Percentiles rank a stretch among this genome's conserved stretches.
These are phyloP conservation scores for Hymenopus coronatus DNA, from an alignment of 2,888 invertebrate genomes.

Conservation along the genomic window DNA sequence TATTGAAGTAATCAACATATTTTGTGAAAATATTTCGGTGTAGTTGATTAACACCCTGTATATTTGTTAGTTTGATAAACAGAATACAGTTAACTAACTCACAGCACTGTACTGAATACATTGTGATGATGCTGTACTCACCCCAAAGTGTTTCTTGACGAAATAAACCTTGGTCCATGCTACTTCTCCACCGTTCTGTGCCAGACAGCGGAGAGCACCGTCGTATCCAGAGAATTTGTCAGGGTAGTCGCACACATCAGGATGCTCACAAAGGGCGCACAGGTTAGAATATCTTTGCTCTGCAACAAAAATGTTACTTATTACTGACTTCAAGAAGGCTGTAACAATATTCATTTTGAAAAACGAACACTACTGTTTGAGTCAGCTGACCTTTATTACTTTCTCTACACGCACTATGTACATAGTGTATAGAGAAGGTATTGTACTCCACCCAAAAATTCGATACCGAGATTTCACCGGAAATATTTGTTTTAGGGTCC, in stretches of 20 bases:
- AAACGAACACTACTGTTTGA: neutral
- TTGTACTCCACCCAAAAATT: too few species aligned
- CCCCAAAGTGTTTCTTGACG: conserved; percentile 75
- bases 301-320: neutral
- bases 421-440: too few species aligned
- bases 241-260: conserved; percentile 72
- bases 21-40: too few species aligned
- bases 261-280: conserved; percentile 75
- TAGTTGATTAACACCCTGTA: too few species aligned
- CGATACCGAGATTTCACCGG: too few species aligned
- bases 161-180: conserved; percentile 83
- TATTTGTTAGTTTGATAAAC: too few species aligned
- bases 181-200: conserved; percentile 77
- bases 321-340: neutral
- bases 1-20: too few species aligned
- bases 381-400: too few species aligned
- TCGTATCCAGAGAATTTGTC: conserved; percentile 84
- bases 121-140: conserved; percentile 44
- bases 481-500: too few species aligned
- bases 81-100: too few species aligned
- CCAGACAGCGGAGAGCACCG: conserved; percentile 79
- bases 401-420: too few species aligned
- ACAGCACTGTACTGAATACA: too few species aligned
- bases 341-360: neutral
- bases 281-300: conserved; percentile 71